These are phyloP conservation scores for Micrasema minimum DNA, from an alignment of 1,140 invertebrate species.

Conservation along the genomic window DNA sequence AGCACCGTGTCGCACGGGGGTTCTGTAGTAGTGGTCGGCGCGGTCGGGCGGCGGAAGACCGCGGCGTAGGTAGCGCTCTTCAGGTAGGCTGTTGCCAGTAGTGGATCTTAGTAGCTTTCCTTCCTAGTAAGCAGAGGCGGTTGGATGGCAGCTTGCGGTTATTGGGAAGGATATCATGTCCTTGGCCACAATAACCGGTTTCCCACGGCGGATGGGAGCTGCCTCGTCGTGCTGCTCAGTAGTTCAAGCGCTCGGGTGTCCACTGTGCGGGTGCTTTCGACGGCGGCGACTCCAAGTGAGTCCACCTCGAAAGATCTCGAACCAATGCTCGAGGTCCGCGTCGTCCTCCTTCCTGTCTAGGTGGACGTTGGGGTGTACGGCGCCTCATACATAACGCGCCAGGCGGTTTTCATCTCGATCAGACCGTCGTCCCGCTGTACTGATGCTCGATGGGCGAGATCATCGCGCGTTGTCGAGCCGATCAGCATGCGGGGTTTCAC, in stretches of 20 bases:
- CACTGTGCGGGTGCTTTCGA: not conserved
- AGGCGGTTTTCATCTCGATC: not conserved
- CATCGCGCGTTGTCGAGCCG: not conserved
- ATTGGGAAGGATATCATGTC: no score
- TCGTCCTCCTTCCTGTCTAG: not conserved
- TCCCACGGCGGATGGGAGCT: constrained; percentile 1
- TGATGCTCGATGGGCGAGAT: no score
- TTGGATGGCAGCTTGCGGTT: no score
- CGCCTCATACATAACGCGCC: not conserved
- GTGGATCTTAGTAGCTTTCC: constrained; percentile 30
- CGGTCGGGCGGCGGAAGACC: no score
- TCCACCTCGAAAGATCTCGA: not conserved
- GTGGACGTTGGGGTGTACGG: not conserved
- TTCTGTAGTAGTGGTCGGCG: no score
- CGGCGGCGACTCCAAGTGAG: not conserved
- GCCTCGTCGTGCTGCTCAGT: constrained; percentile 26
- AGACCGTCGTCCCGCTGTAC: not conserved
- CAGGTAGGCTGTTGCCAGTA: no score
- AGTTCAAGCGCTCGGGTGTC: no score
- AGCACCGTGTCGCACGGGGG: no score
- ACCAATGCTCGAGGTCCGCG: no score
- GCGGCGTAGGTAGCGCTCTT: no score
- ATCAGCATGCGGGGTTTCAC: not conserved
- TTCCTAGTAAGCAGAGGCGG: constrained; percentile 32
- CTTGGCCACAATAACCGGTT: constrained; percentile 42